A percentile compares a stretch with the other conserved stretches of the same genome.
phyloP scores from a whole-genome alignment of 2,888 invertebrate species.

The Ophonus ardosiacus region DNA sequence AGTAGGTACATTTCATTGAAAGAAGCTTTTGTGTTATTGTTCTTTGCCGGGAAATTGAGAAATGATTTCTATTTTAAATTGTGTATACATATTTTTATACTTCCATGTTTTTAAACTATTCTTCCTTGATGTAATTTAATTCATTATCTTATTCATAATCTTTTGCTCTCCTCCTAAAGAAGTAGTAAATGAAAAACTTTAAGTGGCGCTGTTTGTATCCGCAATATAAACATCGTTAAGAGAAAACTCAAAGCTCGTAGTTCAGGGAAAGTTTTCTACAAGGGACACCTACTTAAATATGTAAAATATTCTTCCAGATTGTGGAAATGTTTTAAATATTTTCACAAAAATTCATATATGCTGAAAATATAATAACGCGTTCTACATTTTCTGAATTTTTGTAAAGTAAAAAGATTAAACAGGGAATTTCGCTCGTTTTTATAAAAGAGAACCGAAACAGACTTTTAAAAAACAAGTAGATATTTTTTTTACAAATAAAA shows the following conservation, averaged over 20 bases:
- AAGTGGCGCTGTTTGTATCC: not conserved
- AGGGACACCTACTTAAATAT: slow-evolving; percentile 41
- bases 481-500: not conserved
- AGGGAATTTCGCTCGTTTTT: slow-evolving; percentile 1
- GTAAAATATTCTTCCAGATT: slow-evolving; percentile 49
- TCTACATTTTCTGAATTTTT: slow-evolving; percentile 49
- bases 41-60: too few relatives aligned
- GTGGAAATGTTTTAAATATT: slow-evolving; percentile 29
- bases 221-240: not conserved
- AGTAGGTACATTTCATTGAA: too few relatives aligned
- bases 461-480: not conserved
- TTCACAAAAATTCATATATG: slow-evolving; percentile 32
- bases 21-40: too few relatives aligned
- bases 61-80: not conserved
- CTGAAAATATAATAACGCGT: slow-evolving; percentile 41
- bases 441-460: not conserved
- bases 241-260: not conserved
- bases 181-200: not conserved
- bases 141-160: not conserved
- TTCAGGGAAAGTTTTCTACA: not conserved
- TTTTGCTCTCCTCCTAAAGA: not conserved
- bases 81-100: not conserved
- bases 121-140: not conserved
- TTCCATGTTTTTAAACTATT: not conserved
- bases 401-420: slow-evolving; percentile 30